These are phyloP conservation scores for Poeciliopsis gracilis DNA, from an alignment of 2,797 vertebrate genomes.

Conservation along the genomic window DNA sequence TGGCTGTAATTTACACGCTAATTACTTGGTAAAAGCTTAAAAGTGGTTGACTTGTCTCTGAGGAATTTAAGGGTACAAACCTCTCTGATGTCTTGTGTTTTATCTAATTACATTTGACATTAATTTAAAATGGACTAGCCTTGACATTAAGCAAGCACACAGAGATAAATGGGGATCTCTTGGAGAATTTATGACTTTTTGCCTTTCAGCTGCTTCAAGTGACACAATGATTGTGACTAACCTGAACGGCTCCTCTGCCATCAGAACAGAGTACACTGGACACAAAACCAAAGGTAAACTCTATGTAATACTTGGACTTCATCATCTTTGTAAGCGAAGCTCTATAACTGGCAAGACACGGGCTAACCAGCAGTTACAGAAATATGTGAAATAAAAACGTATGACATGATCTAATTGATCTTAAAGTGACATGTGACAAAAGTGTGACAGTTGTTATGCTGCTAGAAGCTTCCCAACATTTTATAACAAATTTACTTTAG, in stretches of 20 bases:
- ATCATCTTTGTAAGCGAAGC: neutral
- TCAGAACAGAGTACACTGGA: slow-evolving; percentile 94
- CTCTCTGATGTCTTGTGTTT: slow-evolving; percentile 1
- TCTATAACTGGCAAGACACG: neutral
- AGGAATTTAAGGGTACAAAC: slow-evolving; percentile 43
- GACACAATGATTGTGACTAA: slow-evolving; percentile 89
- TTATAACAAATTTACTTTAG: too few relatives aligned
- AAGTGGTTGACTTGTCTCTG: slow-evolving; percentile 29
- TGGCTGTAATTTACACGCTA: slow-evolving; percentile 3
- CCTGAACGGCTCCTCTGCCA: slow-evolving; percentile 95
- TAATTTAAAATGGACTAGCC: slow-evolving; percentile 23
- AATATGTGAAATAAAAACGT: neutral
- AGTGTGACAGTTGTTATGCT: neutral
- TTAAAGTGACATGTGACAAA: neutral
- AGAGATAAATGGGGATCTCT: neutral
- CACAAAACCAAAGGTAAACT: slow-evolving; percentile 92
- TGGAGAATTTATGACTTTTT: slow-evolving; percentile 1
- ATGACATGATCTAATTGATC: neutral
- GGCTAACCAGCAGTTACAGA: neutral
- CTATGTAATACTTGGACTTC: neutral
- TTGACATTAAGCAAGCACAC: neutral
- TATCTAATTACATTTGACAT: slow-evolving; percentile 18
- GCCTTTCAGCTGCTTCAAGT: slow-evolving; percentile 73
- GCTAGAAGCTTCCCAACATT: too few relatives aligned
- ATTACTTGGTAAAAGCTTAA: slow-evolving; percentile 23